phyloP scores from a whole-genome alignment of 2,797 vertebrate genomes.

The Hybognathus amarus region DNA sequence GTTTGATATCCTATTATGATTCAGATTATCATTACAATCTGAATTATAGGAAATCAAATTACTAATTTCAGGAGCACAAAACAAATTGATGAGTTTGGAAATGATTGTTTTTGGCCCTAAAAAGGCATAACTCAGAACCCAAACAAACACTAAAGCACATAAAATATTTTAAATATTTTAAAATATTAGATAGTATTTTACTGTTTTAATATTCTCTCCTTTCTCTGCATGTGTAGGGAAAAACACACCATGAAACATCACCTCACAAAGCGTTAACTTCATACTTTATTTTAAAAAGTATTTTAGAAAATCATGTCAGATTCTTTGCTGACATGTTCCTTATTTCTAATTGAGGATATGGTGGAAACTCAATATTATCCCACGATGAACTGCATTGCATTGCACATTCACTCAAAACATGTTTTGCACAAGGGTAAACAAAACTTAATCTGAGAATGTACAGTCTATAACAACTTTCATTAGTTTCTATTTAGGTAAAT shows the following conservation, averaged over 20 bases:
- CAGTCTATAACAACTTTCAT: constrained; percentile 5
- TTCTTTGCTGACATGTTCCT: background rate
- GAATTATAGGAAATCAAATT: background rate
- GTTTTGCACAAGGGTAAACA: background rate
- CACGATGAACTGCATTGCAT: background rate
- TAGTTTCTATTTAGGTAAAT: constrained; percentile 20
- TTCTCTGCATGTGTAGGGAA: too few relatives aligned
- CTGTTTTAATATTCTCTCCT: background rate
- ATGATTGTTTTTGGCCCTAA: background rate
- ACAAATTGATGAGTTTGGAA: background rate
- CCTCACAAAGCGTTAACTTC: background rate
- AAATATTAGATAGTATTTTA: too few relatives aligned
- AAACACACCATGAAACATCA: background rate
- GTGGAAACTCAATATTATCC: background rate
- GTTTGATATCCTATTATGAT: background rate
- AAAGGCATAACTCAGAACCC: background rate
- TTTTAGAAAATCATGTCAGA: background rate
- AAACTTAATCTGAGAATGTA: constrained; percentile 19
- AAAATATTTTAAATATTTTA: background rate
- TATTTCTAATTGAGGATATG: background rate
- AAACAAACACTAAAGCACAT: background rate
- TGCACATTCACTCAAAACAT: background rate
- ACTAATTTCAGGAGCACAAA: background rate
- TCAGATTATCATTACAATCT: background rate
- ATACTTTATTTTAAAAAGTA: background rate